Base-by-base conservation (phyloP, 1,140 invertebrate species). In the Drosophila pectinifera region DNA sequence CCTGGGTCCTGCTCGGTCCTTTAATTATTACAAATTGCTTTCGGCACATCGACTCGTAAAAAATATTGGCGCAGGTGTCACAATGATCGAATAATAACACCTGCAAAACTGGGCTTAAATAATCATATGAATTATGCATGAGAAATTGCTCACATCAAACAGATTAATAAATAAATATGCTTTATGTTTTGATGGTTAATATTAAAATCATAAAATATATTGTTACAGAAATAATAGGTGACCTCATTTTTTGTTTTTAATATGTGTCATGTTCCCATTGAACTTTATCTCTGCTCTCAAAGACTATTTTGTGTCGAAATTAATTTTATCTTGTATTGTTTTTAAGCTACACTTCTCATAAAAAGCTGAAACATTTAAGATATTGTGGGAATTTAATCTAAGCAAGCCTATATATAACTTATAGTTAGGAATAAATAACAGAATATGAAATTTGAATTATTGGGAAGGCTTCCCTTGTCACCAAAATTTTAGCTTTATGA, bases 71-170 rank as follows among this genome's bases (percentile, higher is more conserved):
- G 28, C 4, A 34, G 28, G 48, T 51, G 48, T 34, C 48, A 31
- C 14, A 14, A 34, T 48, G 11, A 34, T 14, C 7, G 16, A 14
- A 34, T 20, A 51, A 34, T 34, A 13, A 14, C 16, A 20, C 28
- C 28, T 5, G 16, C 48, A 20, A 20, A 20, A 51, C 14, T 14
- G 0, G 16, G 13, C 16, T 20, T 8, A 16, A 16, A 34, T 5
- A 20, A 20, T 5, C 28, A 14, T 34, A 18, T 34, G 11, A 14
- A 49, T 18, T 31, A 31, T 49, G n/a, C 10, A 18, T 18, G 14
- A 3, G 13, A 14, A 4, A 18, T 31, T 4, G 0, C 4, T 8
- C 1, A 0, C 7, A 3, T 0, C 2, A 0, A 13, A 6, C 26
- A 11, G 10, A 18, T 31, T 8, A 10, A 16, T 16, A 48, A 6